Evolutionary conservation across 2,888 invertebrate genomes (phyloP).

Genomic region (Glyphotaelius pellucidus): DNA sequence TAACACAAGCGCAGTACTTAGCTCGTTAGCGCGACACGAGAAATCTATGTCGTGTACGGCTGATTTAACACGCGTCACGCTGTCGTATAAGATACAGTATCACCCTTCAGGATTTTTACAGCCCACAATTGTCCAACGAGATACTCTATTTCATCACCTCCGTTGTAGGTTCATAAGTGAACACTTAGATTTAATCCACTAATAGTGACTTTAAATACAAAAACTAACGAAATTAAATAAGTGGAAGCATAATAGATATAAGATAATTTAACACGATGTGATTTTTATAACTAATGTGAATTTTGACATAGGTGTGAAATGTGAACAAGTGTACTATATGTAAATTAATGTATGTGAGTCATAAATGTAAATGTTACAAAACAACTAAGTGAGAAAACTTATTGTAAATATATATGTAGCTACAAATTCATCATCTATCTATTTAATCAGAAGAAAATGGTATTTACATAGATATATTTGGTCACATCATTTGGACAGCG

Average conservation of each 20-base stretch:
- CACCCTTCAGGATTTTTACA: background rate
- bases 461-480: background rate
- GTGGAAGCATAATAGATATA: background rate
- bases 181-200: too few species aligned
- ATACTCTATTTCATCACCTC: too few species aligned
- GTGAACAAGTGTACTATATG: background rate
- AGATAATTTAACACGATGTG: background rate
- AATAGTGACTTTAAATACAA: too few species aligned
- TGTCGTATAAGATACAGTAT: too few species aligned
- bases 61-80: too few species aligned
- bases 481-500: too few species aligned
- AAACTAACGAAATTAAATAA: background rate
- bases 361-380: background rate
- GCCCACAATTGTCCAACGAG: too few species aligned
- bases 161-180: too few species aligned
- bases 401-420: background rate
- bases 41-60: too few species aligned
- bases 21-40: too few species aligned
- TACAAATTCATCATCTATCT: background rate
- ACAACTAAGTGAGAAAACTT: background rate
- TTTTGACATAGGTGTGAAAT: background rate
- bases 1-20: too few species aligned
- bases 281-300: background rate
- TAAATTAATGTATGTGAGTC: background rate
- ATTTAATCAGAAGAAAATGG: background rate